Percentiles rank a stretch among this genome's conserved stretches.
phyloP scores from a whole-genome alignment of 2,113 vertebrate species.

The Synchiropus splendidus region DNA sequence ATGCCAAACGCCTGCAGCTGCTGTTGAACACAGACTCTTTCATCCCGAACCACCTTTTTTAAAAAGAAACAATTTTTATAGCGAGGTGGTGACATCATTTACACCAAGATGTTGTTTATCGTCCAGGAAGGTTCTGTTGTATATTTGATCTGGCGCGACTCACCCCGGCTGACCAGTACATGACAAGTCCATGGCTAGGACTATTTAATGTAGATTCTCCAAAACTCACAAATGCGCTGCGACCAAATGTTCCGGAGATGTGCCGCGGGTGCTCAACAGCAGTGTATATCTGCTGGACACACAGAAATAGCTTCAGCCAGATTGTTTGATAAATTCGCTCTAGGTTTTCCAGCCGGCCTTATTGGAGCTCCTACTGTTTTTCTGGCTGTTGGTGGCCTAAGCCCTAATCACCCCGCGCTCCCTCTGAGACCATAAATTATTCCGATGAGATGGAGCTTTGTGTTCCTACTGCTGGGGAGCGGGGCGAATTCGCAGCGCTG shows the following conservation, averaged over 20 bases:
- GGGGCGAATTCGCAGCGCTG: conserved; percentile 77
- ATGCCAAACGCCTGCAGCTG: conserved; percentile 26
- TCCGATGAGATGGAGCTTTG: conserved; percentile 91
- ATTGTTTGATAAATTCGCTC: conserved; percentile 98
- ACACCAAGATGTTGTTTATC: conserved; percentile 87
- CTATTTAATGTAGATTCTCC: conserved; percentile 96
- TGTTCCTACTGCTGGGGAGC: conserved; percentile 82
- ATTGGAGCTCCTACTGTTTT: conserved; percentile 98
- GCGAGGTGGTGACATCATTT: conserved; percentile 81
- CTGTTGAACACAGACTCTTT: conserved; percentile 41
- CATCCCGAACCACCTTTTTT: conserved; percentile 41
- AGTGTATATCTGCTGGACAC: conserved; percentile 85
- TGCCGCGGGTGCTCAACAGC: conserved; percentile 81
- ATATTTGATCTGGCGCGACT: conserved; percentile 95
- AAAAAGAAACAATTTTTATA: conserved; percentile 51
- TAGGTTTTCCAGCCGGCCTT: conserved; percentile 91
- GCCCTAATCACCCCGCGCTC: conserved; percentile 89
- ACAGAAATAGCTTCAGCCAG: conserved; percentile 93
- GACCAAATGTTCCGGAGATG: conserved; percentile 85
- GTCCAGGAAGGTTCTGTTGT: conserved; percentile 84
- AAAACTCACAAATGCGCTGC: conserved; percentile 92
- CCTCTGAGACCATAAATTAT: conserved; percentile 98
- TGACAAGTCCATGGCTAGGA: conserved; percentile 85
- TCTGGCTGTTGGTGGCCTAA: conserved; percentile 97
- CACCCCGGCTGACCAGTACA: conserved; percentile 76